A percentile compares a stretch with the other conserved stretches of the same genome.
These are phyloP conservation scores for Trissonchulus latispiculum DNA, from an alignment of 2,888 invertebrate genomes.

Conservation along the genomic window DNA sequence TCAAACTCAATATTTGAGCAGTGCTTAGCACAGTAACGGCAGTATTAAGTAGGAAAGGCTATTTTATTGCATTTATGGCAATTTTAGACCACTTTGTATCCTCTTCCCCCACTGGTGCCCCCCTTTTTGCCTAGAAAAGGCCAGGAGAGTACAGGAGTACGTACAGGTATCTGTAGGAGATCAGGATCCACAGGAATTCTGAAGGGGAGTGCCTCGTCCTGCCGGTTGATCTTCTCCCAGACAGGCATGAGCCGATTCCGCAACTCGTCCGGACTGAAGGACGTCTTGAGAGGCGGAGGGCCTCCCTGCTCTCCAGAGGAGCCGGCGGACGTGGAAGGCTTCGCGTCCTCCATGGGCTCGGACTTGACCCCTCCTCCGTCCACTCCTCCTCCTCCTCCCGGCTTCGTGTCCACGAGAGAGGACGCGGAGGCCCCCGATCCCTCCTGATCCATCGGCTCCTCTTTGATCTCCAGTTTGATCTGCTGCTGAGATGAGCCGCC, in stretches of 20 bases:
- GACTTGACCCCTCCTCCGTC: background rate
- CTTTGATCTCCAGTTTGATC: constrained; percentile 18
- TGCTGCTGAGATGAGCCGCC: too few species aligned
- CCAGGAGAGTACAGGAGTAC: too few species aligned
- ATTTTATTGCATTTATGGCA: too few species aligned
- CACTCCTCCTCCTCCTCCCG: too few species aligned
- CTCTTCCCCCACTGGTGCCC: too few species aligned
- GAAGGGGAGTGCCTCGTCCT: constrained; percentile 93
- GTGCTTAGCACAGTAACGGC: too few species aligned
- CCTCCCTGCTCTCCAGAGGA: constrained; percentile 32
- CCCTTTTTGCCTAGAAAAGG: too few species aligned
- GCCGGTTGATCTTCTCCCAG: constrained; percentile 76
- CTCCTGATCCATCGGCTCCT: constrained; percentile 17
- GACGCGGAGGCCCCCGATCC: constrained; percentile 14
- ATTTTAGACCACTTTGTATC: too few species aligned
- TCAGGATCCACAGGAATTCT: constrained; percentile 91
- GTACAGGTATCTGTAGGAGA: constrained; percentile 50
- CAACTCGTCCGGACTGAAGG: constrained; percentile 85
- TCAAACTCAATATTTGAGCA: too few species aligned
- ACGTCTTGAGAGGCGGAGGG: constrained; percentile 40
- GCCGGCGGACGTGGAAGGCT: constrained; percentile 32
- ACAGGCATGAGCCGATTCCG: constrained; percentile 83
- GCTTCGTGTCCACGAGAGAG: too few species aligned
- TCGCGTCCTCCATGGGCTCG: constrained; percentile 1
- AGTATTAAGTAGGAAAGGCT: too few species aligned